Evolutionary conservation across 2,888 invertebrate genomes (phyloP).

Genomic region (Ormyrus thymus): DNA sequence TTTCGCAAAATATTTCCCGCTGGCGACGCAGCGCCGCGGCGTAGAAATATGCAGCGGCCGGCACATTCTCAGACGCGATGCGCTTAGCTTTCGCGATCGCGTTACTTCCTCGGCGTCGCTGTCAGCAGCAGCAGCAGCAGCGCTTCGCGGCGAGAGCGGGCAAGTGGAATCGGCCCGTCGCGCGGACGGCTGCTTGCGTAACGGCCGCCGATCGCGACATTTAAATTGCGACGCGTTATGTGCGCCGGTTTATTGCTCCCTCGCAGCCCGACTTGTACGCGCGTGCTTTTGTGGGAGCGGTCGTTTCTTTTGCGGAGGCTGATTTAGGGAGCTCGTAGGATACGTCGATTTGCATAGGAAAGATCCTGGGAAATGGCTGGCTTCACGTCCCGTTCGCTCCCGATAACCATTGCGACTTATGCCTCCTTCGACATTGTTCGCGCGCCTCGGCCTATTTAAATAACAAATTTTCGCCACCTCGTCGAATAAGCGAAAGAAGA

Average conservation of each 20-base stretch:
- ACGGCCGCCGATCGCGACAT: slow-evolving; percentile 33
- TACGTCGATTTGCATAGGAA: slow-evolving; percentile 16
- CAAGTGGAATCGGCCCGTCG: slow-evolving; percentile 25
- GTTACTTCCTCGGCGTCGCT: slow-evolving; percentile 34
- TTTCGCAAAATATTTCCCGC: slow-evolving; percentile 18
- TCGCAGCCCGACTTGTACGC: too few relatives aligned
- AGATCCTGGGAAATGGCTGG: background rate
- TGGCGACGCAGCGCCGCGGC: slow-evolving; percentile 39
- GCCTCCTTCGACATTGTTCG: slow-evolving; percentile 7
- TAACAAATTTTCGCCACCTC: background rate
- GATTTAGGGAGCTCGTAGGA: too few relatives aligned
- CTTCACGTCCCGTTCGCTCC: background rate
- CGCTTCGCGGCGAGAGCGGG: background rate
- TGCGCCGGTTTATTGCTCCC: too few relatives aligned
- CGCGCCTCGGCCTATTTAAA: background rate
- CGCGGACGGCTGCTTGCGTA: slow-evolving; percentile 32
- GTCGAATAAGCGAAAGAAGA: background rate
- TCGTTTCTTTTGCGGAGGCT: too few relatives aligned
- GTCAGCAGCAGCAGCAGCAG: background rate
- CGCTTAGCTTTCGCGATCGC: slow-evolving; percentile 52
- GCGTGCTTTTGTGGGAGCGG: too few relatives aligned
- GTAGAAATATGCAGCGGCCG: slow-evolving; percentile 59
- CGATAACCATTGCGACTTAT: slow-evolving; percentile 26
- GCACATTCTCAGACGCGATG: slow-evolving; percentile 65
- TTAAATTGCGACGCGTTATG: slow-evolving; percentile 19